phyloP scores from a whole-genome alignment of 92 coral and sea anemone genomes.

The Siderastrea siderea region DNA sequence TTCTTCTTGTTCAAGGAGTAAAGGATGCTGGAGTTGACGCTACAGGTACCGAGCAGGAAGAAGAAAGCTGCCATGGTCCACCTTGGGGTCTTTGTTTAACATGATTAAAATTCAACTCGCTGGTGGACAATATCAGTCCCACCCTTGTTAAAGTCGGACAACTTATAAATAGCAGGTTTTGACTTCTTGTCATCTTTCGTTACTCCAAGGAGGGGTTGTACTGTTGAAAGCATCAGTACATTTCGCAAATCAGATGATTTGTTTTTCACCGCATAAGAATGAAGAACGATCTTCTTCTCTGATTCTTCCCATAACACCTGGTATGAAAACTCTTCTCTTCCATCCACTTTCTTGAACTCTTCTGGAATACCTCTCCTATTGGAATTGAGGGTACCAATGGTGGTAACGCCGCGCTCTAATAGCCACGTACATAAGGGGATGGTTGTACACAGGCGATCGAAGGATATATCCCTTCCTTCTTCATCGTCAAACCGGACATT shows the following conservation, averaged over 20 bases:
- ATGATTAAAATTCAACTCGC: not conserved
- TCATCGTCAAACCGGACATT: no score
- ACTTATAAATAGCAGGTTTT: slow-evolving; percentile 36
- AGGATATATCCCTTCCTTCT: no score
- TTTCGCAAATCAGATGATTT: slow-evolving; percentile 12
- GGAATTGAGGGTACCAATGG: slow-evolving; percentile 38
- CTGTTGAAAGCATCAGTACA: not conserved
- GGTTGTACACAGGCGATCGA: slow-evolving; percentile 46
- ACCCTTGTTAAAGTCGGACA: slow-evolving; percentile 47
- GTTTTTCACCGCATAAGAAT: slow-evolving; percentile 43
- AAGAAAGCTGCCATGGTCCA: no score
- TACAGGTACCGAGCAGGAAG: slow-evolving; percentile 24
- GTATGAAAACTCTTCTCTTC: slow-evolving; percentile 8
- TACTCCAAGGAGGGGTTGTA: not conserved
- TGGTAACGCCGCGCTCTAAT: slow-evolving; percentile 26
- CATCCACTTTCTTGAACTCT: no score
- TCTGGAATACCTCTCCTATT: slow-evolving; percentile 52
- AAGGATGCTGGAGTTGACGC: slow-evolving; percentile 37
- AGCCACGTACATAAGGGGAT: slow-evolving; percentile 36
- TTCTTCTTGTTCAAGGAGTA: slow-evolving; percentile 16
- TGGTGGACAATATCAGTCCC: slow-evolving; percentile 54
- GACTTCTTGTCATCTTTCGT: slow-evolving; percentile 36
- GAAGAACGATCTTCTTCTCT: slow-evolving; percentile 21
- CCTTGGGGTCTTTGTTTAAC: no score
- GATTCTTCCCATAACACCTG: slow-evolving; percentile 23